These are phyloP conservation scores for Cinara cedri DNA, from an alignment of 2,888 invertebrate species.

Conservation along the genomic window DNA sequence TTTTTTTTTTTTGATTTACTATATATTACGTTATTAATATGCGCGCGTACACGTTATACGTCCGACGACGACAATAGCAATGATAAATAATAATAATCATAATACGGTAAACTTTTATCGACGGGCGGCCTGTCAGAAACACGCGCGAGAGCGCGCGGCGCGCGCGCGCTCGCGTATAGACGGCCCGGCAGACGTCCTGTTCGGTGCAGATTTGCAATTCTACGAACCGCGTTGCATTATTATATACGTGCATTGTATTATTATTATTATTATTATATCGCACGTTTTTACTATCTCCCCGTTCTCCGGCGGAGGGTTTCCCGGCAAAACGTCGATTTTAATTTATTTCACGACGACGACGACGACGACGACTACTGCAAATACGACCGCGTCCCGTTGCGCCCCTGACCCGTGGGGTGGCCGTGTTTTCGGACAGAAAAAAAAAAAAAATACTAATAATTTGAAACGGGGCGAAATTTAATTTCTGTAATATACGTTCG, in stretches of 20 bases:
- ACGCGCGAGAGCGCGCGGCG: neutral
- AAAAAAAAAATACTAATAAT: no score
- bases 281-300: conserved; percentile 12
- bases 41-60: no score
- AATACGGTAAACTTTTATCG: conserved; percentile 38
- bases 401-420: no score
- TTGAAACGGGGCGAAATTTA: no score
- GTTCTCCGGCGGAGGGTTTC: neutral
- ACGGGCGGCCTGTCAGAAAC: conserved; percentile 39
- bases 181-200: neutral
- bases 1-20: no score
- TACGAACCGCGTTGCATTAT: no score
- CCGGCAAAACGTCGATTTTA: conserved; percentile 42
- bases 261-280: neutral
- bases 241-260: neutral
- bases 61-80: neutral
- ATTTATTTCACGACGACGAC: conserved; percentile 30
- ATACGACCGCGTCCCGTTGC: neutral
- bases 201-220: conserved; percentile 29
- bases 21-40: no score
- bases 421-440: conserved; percentile 6
- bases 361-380: conserved; percentile 22
- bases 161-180: neutral
- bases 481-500: no score
- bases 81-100: conserved; percentile 31